Percentiles rank a stretch among this genome's conserved stretches.
Conservation (phyloP, 2,888 invertebrate genomes). For the Polydrusus cervinus region DNA sequence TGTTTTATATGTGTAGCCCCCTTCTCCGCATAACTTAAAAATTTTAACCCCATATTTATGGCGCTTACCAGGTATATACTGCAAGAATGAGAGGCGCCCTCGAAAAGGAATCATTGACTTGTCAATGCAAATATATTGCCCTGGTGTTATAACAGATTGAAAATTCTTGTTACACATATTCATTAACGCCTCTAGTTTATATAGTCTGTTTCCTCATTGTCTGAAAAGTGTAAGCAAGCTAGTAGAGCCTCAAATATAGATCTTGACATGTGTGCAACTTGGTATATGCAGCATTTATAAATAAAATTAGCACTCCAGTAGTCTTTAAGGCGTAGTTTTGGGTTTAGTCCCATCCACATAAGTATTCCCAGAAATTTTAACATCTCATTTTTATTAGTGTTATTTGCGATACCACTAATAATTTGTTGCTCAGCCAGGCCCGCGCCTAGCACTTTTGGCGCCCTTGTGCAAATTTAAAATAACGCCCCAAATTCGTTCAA, state of each 20-base stretch:
- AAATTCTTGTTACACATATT: slow-evolving; percentile 29
- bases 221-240: slow-evolving; percentile 37
- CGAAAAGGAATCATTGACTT: slow-evolving; percentile 62
- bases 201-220: slow-evolving; percentile 34
- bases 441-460: too few species aligned
- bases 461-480: too few species aligned
- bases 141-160: slow-evolving; percentile 27
- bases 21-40: slow-evolving; percentile 63
- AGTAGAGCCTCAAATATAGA: slow-evolving; percentile 46
- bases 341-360: slow-evolving; percentile 47
- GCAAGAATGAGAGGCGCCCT: slow-evolving; percentile 61
- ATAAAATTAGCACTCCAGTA: slow-evolving; percentile 39
- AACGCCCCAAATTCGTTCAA: too few species aligned
- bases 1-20: slow-evolving; percentile 27
- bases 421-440: too few species aligned
- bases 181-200: slow-evolving; percentile 11
- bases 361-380: slow-evolving; percentile 42
- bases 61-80: slow-evolving; percentile 63
- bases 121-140: slow-evolving; percentile 46
- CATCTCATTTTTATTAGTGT: slow-evolving; percentile 20
- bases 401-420: too few species aligned
- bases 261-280: slow-evolving; percentile 31
- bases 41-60: slow-evolving; percentile 56
- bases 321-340: slow-evolving; percentile 27
- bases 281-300: slow-evolving; percentile 16